phyloP scores from a whole-genome alignment of 2,888 invertebrate species.

The Blera fallax region DNA sequence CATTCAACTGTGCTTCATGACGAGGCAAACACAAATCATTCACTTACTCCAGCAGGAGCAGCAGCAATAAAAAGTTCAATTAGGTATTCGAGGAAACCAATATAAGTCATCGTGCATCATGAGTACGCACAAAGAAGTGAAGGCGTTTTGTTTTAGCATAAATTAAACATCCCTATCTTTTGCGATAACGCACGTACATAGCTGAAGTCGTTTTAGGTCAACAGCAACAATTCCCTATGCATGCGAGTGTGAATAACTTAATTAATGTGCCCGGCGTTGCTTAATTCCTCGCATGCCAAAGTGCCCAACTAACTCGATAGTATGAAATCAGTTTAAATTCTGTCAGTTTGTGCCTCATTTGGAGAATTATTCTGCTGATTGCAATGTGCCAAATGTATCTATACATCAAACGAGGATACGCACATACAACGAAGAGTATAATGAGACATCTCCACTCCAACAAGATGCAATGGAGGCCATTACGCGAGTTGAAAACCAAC shows the following conservation, averaged over 20 bases:
- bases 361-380: constrained; percentile 55
- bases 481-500: constrained; percentile 36
- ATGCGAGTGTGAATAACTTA: constrained; percentile 69
- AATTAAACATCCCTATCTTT: constrained; percentile 10
- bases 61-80: background rate
- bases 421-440: constrained; percentile 28
- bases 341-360: constrained; percentile 51
- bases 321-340: constrained; percentile 68
- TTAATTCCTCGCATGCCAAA: constrained; percentile 63
- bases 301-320: constrained; percentile 61
- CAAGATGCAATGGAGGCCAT: background rate
- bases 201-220: constrained; percentile 18
- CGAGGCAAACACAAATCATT: no score
- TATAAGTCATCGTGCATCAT: background rate
- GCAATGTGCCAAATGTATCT: constrained; percentile 47
- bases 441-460: constrained; percentile 26
- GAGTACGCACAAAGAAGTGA: background rate
- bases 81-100: background rate
- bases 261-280: constrained; percentile 62
- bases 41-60: no score
- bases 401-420: constrained; percentile 25
- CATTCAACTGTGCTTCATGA: no score
- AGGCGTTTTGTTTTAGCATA: constrained; percentile 19
- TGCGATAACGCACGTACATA: background rate
- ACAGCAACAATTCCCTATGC: constrained; percentile 14